These are phyloP conservation scores for Temnothorax rugatulus DNA, from an alignment of 2,888 invertebrate species.

Conservation along the genomic window DNA sequence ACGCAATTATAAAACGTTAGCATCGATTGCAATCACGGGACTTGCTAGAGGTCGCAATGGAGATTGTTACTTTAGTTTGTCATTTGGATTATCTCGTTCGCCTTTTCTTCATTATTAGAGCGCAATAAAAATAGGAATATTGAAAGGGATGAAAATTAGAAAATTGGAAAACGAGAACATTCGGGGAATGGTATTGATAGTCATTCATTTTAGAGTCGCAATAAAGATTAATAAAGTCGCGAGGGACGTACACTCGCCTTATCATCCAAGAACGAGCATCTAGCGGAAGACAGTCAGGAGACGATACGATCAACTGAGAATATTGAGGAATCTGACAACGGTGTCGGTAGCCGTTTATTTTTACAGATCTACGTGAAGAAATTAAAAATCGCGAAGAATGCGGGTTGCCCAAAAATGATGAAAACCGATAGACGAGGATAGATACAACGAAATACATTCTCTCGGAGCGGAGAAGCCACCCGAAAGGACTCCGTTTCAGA, in stretches of 20 bases:
- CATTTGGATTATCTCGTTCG: slow-evolving; percentile 10
- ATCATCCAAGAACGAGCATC: slow-evolving; percentile 2
- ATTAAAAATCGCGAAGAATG: slow-evolving; percentile 12
- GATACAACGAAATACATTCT: slow-evolving; percentile 20
- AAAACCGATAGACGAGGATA: not conserved
- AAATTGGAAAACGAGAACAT: not conserved
- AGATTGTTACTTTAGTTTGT: slow-evolving; percentile 10
- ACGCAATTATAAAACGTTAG: slow-evolving; percentile 26
- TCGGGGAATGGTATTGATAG: not conserved
- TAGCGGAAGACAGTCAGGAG: not conserved
- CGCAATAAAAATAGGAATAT: not conserved
- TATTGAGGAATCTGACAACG: not conserved
- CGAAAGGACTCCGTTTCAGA: not conserved
- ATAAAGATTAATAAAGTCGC: slow-evolving; percentile 13
- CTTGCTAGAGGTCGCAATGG: not conserved
- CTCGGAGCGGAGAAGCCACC: not conserved
- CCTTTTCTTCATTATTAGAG: not conserved
- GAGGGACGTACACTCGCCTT: not conserved
- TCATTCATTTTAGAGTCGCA: not conserved
- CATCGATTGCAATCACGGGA: slow-evolving; percentile 34
- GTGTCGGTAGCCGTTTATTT: not conserved
- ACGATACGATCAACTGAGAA: not conserved
- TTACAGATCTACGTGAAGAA: not conserved
- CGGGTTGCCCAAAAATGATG: not conserved
- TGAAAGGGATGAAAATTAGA: not conserved